These are phyloP conservation scores for Junonia oenone DNA, from an alignment of 2,888 invertebrate species.

Conservation along the genomic window DNA sequence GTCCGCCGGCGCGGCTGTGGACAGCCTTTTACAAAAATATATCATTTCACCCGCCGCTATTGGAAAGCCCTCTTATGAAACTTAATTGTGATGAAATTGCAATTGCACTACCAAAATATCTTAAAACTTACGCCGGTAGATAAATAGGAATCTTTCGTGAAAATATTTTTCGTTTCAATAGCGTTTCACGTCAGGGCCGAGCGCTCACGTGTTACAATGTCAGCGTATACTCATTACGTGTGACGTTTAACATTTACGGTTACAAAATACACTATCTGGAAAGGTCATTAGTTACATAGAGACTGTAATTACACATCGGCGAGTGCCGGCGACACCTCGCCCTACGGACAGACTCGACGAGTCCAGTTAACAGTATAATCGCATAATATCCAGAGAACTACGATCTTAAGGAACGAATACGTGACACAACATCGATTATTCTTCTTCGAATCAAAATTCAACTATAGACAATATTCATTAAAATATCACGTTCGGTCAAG, in stretches of 20 bases:
- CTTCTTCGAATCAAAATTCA: slow-evolving; percentile 10
- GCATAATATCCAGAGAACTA: not conserved
- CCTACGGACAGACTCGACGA: not conserved
- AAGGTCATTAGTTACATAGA: slow-evolving; percentile 13
- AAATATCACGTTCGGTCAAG: slow-evolving; percentile 15
- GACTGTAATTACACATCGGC: slow-evolving; percentile 5
- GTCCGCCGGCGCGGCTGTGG: not conserved
- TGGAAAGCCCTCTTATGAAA: slow-evolving; percentile 6
- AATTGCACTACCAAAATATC: not conserved
- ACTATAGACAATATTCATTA: slow-evolving; percentile 5
- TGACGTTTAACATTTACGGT: slow-evolving; percentile 15
- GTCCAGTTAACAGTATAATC: not conserved
- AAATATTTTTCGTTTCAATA: not conserved
- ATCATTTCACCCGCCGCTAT: slow-evolving; percentile 25
- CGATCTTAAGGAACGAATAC: slow-evolving; percentile 7
- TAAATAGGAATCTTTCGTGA: not conserved
- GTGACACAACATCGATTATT: slow-evolving; percentile 10
- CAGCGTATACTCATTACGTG: slow-evolving; percentile 6
- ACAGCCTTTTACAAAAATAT: slow-evolving; percentile 50
- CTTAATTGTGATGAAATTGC: slow-evolving; percentile 4
- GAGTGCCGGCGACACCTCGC: not conserved
- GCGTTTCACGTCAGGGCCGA: slow-evolving; percentile 1
- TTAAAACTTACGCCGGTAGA: not conserved
- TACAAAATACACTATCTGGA: slow-evolving; percentile 19
- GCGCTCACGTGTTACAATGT: not conserved